Conservation (phyloP, 2,797 vertebrate species). For the Bucorvus abyssinicus region DNA sequence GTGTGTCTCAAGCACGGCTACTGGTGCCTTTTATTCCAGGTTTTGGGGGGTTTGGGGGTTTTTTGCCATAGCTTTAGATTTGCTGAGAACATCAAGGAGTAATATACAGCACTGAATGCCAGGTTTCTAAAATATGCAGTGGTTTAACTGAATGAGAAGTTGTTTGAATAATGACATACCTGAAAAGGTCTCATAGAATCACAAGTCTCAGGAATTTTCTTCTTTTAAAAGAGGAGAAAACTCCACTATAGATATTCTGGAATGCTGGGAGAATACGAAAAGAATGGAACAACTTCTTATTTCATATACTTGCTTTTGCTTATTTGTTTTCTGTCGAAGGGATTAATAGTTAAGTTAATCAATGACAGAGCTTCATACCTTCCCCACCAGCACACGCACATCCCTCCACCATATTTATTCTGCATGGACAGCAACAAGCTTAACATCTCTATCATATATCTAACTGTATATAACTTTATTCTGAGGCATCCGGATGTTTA, state of each 20-base stretch:
- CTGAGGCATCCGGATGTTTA: neutral
- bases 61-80: neutral
- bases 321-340: neutral
- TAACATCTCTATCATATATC: neutral
- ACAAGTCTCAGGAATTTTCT: neutral
- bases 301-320: neutral
- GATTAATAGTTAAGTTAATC: neutral
- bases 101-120: neutral
- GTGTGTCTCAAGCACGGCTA: neutral
- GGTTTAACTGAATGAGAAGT: neutral
- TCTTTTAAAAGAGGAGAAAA: neutral
- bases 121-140: neutral
- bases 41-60: neutral
- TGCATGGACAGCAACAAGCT: neutral
- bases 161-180: neutral
- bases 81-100: neutral
- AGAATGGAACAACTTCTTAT: neutral
- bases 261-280: neutral
- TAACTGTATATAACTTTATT: neutral
- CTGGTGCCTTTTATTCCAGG: neutral
- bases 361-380: neutral
- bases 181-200: neutral
- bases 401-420: neutral
- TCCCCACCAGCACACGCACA: neutral
- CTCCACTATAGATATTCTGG: neutral